Percentiles rank a stretch among this genome's conserved stretches.
phyloP scores from a whole-genome alignment of 2,888 invertebrate species.

The Scaptodrosophila latifasciaeformis region DNA sequence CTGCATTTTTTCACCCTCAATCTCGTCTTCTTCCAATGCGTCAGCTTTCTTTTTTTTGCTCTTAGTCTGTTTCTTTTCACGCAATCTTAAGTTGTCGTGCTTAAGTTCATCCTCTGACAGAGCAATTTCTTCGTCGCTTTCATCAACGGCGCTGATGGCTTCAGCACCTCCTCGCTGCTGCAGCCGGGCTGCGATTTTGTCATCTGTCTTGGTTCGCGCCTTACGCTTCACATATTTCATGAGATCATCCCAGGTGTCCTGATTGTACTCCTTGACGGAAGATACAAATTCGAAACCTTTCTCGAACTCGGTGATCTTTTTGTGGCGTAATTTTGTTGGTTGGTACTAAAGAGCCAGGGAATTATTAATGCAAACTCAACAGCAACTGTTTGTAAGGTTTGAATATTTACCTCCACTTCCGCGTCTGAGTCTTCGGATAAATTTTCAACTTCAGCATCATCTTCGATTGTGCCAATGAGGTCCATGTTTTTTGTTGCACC shows the following conservation, averaged over 20 bases:
- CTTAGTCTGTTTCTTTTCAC: conserved; percentile 79
- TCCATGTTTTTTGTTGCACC: conserved; percentile 74
- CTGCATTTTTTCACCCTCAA: conserved; percentile 76
- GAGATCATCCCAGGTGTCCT: conserved; percentile 87
- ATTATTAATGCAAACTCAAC: background rate
- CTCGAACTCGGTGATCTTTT: conserved; percentile 84
- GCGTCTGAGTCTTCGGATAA: conserved; percentile 87
- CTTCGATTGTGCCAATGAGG: conserved; percentile 88
- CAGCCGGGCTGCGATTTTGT: conserved; percentile 83
- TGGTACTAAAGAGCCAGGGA: conserved; percentile 79
- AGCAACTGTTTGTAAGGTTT: background rate
- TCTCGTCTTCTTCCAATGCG: conserved; percentile 76
- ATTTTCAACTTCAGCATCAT: conserved; percentile 87
- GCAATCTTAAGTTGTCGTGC: conserved; percentile 82
- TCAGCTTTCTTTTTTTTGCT: conserved; percentile 76
- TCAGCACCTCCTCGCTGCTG: conserved; percentile 76
- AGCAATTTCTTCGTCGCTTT: conserved; percentile 77
- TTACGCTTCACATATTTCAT: conserved; percentile 87
- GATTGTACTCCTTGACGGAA: conserved; percentile 85
- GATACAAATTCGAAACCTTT: conserved; percentile 88
- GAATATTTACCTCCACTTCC: conserved; percentile 84
- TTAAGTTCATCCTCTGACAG: conserved; percentile 87
- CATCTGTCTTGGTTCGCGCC: conserved; percentile 87
- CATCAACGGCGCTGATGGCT: conserved; percentile 77
- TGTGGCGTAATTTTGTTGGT: conserved; percentile 85